Percentiles rank a stretch among this genome's conserved stretches.
These are phyloP conservation scores for Drosophila testacea DNA, from an alignment of 2,888 invertebrate species.

Conservation along the genomic window DNA sequence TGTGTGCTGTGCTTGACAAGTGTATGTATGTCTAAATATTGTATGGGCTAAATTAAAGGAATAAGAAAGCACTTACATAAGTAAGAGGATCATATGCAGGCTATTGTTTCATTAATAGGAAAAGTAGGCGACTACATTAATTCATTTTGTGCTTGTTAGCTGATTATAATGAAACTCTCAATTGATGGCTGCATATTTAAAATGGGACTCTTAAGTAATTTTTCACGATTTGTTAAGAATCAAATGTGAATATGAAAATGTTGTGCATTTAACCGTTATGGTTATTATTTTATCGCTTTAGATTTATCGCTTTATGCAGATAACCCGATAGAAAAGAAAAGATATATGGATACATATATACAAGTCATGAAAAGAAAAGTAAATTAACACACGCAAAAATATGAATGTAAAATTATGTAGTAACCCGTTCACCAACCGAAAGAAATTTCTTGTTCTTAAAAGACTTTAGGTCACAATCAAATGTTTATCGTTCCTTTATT, in stretches of 20 bases:
- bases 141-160: background rate
- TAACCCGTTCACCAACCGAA: conserved; percentile 26
- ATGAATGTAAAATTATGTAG: conserved; percentile 3
- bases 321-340: background rate
- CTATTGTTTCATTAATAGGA: background rate
- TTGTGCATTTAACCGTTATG: background rate
- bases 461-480: conserved; percentile 57
- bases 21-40: conserved; percentile 34
- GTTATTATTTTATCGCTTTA: background rate
- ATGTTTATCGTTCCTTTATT: conserved; percentile 77
- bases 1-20: conserved; percentile 58
- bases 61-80: background rate
- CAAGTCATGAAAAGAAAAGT: background rate
- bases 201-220: background rate
- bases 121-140: background rate
- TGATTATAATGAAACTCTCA: background rate
- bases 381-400: conserved; percentile 1
- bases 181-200: background rate
- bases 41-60: background rate
- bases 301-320: background rate
- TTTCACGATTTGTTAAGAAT: background rate
- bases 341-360: background rate
- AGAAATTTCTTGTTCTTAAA: conserved; percentile 37
- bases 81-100: background rate
- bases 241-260: background rate